These are phyloP conservation scores for Drosophila ustulata DNA, from an alignment of 2,888 invertebrate species.

Conservation along the genomic window DNA sequence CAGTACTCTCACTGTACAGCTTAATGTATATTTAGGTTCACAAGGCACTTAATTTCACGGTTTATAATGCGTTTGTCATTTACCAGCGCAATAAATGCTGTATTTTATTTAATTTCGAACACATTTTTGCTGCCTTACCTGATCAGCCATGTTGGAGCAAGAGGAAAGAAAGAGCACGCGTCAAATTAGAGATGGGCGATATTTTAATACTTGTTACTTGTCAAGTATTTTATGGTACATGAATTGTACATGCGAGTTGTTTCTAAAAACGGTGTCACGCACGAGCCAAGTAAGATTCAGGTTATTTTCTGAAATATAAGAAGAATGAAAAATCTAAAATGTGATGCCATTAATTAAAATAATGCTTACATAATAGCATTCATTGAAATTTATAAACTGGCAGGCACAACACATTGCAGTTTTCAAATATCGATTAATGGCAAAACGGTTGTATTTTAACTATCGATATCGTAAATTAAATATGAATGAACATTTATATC, in stretches of 20 bases:
- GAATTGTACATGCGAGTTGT: background rate
- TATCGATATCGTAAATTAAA: too few species aligned
- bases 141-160: constrained; percentile 91
- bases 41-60: constrained; percentile 21
- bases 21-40: constrained; percentile 3
- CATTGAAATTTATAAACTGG: too few species aligned
- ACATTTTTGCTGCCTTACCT: constrained; percentile 87
- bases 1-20: background rate
- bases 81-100: constrained; percentile 13
- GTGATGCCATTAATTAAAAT: background rate
- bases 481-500: background rate
- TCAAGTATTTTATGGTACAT: constrained; percentile 9
- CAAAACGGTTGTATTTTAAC: too few species aligned
- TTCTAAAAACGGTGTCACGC: constrained; percentile 1
- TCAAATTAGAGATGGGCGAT: constrained; percentile 50
- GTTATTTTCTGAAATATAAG: background rate
- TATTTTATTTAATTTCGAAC: constrained; percentile 51
- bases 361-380: too few species aligned
- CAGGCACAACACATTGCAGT: background rate
- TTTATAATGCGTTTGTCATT: constrained; percentile 19
- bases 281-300: too few species aligned
- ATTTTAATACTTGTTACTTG: constrained; percentile 26
- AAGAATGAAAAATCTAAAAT: too few species aligned
- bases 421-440: background rate
- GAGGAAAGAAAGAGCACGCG: constrained; percentile 82